Evolutionary conservation across 2,113 vertebrate genomes (phyloP).

Genomic region (Neomonachus schauinslandi): DNA sequence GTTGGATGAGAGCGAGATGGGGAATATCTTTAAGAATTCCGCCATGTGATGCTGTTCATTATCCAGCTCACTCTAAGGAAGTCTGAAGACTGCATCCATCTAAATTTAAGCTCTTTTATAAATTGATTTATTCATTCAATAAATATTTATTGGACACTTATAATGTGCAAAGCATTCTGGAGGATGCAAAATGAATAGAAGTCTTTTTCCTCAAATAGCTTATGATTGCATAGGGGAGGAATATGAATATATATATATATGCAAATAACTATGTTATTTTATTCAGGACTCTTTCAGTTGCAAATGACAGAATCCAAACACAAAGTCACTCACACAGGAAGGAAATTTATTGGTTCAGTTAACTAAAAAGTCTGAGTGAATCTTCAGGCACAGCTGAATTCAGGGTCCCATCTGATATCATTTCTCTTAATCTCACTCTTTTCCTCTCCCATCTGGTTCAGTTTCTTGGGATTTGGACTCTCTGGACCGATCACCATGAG

Average conservation of each 20-base stretch:
- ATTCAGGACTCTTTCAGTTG: slow-evolving; percentile 59
- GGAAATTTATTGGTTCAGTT: not conserved
- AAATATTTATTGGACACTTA: slow-evolving; percentile 77
- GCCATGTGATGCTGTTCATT: slow-evolving; percentile 24
- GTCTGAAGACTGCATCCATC: slow-evolving; percentile 40
- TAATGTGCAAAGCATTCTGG: slow-evolving; percentile 55
- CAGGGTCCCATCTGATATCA: not conserved
- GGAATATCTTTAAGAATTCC: not conserved
- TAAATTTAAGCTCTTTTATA: slow-evolving; percentile 66
- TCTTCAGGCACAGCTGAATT: not conserved
- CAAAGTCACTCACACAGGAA: slow-evolving; percentile 54
- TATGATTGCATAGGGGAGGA: slow-evolving; percentile 53
- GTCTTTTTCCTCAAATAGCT: slow-evolving; percentile 59
- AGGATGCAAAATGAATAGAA: slow-evolving; percentile 43
- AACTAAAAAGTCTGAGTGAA: slow-evolving; percentile 28
- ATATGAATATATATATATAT: slow-evolving; percentile 64
- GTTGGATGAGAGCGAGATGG: not conserved
- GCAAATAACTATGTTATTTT: slow-evolving; percentile 70
- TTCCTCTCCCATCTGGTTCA: not conserved
- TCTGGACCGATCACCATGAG: not conserved
- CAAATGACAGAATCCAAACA: slow-evolving; percentile 59
- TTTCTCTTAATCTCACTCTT: not conserved
- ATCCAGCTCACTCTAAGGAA: slow-evolving; percentile 34
- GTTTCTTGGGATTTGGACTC: not conserved
- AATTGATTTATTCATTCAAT: slow-evolving; percentile 71